Base-by-base conservation (phyloP, 2,888 invertebrate genomes). In the Pristionchus fissidentatus region DNA sequence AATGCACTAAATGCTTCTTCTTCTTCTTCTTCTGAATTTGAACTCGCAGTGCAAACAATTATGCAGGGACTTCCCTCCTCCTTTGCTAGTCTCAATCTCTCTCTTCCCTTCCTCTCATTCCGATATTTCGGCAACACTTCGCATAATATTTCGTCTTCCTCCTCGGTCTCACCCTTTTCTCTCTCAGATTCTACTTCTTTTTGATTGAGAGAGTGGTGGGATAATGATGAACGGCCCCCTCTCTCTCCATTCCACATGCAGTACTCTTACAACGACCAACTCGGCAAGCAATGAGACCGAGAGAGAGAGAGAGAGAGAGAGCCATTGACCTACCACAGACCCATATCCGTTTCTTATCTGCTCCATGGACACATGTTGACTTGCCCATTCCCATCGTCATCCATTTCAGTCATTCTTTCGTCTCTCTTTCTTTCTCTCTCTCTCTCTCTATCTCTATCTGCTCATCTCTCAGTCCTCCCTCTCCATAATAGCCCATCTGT, bases 401-500 rank as follows among this genome's bases (percentile, higher is more conserved):
- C 70, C 70, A 70, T 62, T 49, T 66, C 81, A 46, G 38, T 81
- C 81, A 35, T 66, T 46, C 81, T 66, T 43, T 81, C 43, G n/a
- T 41, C 29, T 19, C n/a, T 35, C 46, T 32, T 57, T 35, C 46
- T 46, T 15, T 60, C 60, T 46, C 19, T 46, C 46, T 29, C 29
- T 10, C 46, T 60, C 57, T 32, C 29, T 77, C 49, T 41, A 77
- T 77, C 75, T 77, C 75, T 70, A 32, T 77, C 49, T 15, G 13
- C 41, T 8, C 43, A 2, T 46, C 32, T 26, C 70, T 22, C 22
- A 19, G 41, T 32, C 41, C 73, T 29, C 43, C 49, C 49, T 19
- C 46, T 49, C 75, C 75, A 70, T 70, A 41, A 70, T 70, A 70
- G 70, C 70, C 70, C 70, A 70, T 70, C 70, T 70, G 70, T 70